phyloP scores from a whole-genome alignment of 1,140 invertebrate genomes.

The Melipona quadrifasciata region DNA sequence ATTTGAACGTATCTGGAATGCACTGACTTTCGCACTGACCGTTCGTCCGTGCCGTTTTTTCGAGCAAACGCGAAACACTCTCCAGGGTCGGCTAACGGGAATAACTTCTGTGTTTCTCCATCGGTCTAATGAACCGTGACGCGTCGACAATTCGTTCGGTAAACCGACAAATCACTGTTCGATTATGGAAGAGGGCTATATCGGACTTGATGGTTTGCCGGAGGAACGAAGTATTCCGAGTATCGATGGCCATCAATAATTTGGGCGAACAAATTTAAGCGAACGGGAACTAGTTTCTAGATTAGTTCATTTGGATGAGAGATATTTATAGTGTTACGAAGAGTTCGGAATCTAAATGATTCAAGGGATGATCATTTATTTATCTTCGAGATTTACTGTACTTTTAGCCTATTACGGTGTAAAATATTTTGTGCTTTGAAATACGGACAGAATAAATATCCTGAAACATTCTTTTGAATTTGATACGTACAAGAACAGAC shows the following conservation, averaged over 20 bases:
- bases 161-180: slow-evolving; percentile 26
- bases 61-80: slow-evolving; percentile 3
- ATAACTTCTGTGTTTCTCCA: slow-evolving; percentile 23
- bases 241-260: neutral
- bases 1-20: slow-evolving; percentile 24
- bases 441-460: too few relatives aligned
- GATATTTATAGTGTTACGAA: too few relatives aligned
- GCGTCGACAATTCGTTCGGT: slow-evolving; percentile 41
- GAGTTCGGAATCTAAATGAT: too few relatives aligned
- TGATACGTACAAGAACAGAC: too few relatives aligned
- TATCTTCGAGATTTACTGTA: too few relatives aligned
- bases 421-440: too few relatives aligned
- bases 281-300: neutral
- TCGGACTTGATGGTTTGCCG: neutral
- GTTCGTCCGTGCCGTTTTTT: neutral
- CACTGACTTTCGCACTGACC: neutral
- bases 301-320: neutral
- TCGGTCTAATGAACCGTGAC: slow-evolving; percentile 32
- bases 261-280: neutral
- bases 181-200: neutral
- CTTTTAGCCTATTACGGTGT: too few relatives aligned
- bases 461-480: too few relatives aligned
- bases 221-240: neutral
- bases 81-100: slow-evolving; percentile 41
- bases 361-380: too few relatives aligned